phyloP scores from a whole-genome alignment of 2,113 vertebrate species.

The Eolophus roseicapilla region DNA sequence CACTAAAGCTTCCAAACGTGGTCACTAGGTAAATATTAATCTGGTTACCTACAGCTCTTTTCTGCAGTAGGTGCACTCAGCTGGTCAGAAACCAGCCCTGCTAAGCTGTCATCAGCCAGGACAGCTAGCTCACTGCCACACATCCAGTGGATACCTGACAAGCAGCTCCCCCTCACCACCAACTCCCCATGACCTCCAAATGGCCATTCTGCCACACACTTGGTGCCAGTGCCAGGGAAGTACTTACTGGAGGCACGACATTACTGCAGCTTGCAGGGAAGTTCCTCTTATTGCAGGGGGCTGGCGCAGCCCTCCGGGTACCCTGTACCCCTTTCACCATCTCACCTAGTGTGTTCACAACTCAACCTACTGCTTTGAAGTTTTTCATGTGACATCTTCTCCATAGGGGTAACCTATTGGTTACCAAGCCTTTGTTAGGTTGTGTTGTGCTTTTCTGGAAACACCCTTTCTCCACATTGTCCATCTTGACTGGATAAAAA shows the following conservation, averaged over 20 bases:
- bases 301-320: background rate
- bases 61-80: background rate
- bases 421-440: background rate
- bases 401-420: no score
- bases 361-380: background rate
- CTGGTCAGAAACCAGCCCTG: background rate
- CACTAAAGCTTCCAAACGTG: background rate
- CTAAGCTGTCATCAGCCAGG: background rate
- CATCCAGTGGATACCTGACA: background rate
- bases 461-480: background rate
- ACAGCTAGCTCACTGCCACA: background rate
- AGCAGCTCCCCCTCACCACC: background rate
- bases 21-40: background rate
- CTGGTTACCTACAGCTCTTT: background rate
- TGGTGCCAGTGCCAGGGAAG: background rate
- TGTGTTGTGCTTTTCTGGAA: background rate
- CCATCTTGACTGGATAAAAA: background rate
- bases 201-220: no score
- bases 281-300: background rate
- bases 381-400: background rate
- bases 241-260: accelerated
- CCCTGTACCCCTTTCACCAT: background rate
- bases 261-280: background rate
- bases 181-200: background rate
- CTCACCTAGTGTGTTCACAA: background rate